Evolutionary conservation across 2,888 invertebrate genomes (phyloP).

Genomic region (Embidobia sp.): DNA sequence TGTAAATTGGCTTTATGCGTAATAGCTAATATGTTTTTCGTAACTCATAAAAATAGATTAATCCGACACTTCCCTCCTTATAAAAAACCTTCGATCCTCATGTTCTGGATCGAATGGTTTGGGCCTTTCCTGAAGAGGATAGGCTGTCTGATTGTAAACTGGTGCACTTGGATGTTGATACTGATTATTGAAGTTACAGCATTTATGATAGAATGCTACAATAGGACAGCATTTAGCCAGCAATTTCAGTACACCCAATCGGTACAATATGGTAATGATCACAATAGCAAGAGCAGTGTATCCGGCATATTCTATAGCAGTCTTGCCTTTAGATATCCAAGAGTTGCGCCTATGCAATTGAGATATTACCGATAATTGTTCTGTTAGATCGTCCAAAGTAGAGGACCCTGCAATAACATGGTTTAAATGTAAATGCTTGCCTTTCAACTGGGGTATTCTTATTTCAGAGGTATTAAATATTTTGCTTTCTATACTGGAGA

Average conservation of each 20-base stretch:
- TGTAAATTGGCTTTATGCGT: no score
- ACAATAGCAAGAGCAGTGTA: background rate
- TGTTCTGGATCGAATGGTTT: no score
- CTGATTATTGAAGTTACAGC: background rate
- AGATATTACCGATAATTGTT: background rate
- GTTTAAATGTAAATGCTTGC: constrained; percentile 6
- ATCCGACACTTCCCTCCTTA: no score
- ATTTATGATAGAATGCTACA: background rate
- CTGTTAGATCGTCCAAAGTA: no score
- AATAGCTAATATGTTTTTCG: no score
- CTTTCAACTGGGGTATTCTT: constrained; percentile 7
- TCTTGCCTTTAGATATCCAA: background rate
- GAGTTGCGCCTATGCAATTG: background rate
- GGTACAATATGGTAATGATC: background rate
- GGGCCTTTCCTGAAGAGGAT: no score
- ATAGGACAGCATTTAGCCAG: background rate
- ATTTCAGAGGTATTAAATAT: background rate
- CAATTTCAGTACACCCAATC: background rate
- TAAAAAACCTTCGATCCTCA: no score
- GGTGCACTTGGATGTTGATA: no score
- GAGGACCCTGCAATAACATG: constrained; percentile 6
- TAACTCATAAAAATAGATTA: no score
- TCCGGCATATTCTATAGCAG: background rate
- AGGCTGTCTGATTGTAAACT: no score
- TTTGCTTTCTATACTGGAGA: background rate